phyloP scores from a whole-genome alignment of 2,797 vertebrate species.

The Halcyon smyrnensis region DNA sequence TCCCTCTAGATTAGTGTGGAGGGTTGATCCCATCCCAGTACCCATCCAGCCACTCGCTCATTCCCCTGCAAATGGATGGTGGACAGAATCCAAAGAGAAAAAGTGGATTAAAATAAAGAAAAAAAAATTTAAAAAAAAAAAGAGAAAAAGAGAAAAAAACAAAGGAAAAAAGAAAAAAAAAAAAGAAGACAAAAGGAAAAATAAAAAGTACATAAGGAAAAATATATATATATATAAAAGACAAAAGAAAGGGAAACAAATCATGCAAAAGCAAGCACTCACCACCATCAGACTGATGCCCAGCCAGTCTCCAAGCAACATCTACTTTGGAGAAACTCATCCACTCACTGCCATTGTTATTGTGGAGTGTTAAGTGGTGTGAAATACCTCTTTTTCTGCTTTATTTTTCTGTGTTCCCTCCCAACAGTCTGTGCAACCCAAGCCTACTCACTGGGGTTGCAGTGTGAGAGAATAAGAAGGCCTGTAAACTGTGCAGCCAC shows the following conservation, averaged over 20 bases:
- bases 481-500: neutral
- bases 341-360: neutral
- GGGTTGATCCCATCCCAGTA: neutral
- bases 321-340: neutral
- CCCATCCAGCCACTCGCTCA: fast-evolving
- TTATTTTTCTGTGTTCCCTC: neutral
- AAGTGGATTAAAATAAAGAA: neutral
- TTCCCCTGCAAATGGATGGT: neutral
- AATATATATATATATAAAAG: no score
- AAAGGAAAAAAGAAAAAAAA: neutral
- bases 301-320: neutral
- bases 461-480: neutral
- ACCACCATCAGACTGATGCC: neutral
- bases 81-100: neutral
- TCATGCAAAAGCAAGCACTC: neutral
- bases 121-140: neutral
- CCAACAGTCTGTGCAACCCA: fast-evolving
- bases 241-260: fast-evolving
- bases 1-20: neutral
- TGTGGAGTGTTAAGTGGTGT: neutral
- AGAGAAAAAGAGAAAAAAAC: neutral
- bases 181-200: fast-evolving
- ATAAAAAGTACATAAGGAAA: no score
- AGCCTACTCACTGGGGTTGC: neutral
- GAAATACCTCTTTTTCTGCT: neutral